phyloP scores from a whole-genome alignment of 2,113 vertebrate genomes.

The Mus spicilegus region DNA sequence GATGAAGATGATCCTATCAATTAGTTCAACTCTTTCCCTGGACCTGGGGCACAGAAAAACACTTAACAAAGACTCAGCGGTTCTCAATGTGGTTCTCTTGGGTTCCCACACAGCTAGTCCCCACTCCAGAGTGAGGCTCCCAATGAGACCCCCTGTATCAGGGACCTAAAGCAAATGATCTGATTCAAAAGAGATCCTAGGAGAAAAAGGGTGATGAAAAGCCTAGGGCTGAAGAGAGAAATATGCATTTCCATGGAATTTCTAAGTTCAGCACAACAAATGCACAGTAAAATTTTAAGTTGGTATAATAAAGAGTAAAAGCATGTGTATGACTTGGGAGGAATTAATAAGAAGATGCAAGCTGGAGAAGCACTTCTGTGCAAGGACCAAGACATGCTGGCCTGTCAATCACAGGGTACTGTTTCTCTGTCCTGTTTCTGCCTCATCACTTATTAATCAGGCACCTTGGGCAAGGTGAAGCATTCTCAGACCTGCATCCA shows the following conservation, averaged over 20 bases:
- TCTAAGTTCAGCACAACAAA: conserved; percentile 33
- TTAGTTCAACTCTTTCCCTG: background rate
- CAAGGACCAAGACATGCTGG: conserved; percentile 1
- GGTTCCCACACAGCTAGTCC: background rate
- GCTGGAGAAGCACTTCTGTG: background rate
- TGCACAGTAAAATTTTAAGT: background rate
- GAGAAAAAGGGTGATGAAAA: background rate
- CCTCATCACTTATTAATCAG: background rate
- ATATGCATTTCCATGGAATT: conserved; percentile 24
- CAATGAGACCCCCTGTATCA: background rate
- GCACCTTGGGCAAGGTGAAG: background rate
- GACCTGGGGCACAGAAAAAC: background rate
- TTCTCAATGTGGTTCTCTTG: background rate
- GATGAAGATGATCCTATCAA: background rate
- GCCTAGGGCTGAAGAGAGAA: conserved; percentile 21
- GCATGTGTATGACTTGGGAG: background rate
- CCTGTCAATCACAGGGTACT: background rate
- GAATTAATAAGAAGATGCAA: conserved; percentile 32
- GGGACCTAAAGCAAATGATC: background rate
- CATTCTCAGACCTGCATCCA: background rate
- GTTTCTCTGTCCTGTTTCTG: background rate
- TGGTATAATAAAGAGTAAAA: conserved; percentile 26
- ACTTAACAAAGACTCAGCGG: background rate
- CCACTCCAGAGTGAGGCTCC: background rate
- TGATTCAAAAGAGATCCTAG: background rate